Evolutionary conservation across 2,888 invertebrate genomes (phyloP), one percentile per base, ranked within the genome.

Genomic region (Drosophila paramelanica): DNA sequence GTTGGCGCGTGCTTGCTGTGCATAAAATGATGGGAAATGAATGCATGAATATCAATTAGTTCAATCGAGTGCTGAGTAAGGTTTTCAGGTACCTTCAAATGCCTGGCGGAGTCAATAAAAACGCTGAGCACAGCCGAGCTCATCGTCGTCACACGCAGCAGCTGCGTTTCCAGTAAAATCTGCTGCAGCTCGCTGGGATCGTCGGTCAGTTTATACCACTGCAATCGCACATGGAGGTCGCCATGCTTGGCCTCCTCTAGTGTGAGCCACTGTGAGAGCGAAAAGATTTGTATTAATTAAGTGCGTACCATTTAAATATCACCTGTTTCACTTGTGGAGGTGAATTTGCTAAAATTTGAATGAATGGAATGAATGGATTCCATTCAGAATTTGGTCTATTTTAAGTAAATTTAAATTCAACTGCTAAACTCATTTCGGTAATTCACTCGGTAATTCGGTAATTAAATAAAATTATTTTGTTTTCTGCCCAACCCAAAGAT

Each of bases 211-310:
- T 95, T 94, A 79, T 98, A 94, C 99, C 99, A 99, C 6, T 96
- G 95, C 55, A 98, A 93, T 53, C 97, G 95, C 56, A 99, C 92
- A 90, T 98, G 98, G 0, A 99, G 94, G 93, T 98, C 96, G 6
- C 99, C 99, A 90, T 98, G 97, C 92, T 98, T 98, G 8, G 98
- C 98, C 92, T 98, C 96, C 92, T 99, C 98, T 79, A 99, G 93
- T 0, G 97, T 97, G 77, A 98, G 94, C 98, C 99, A 99, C 98
- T 98, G 92, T 41, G 7, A 5, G 53, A n/a, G 8, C 23, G 0
- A 10, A 3, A 1, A 7, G 1, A 39, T 5, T 11, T 20, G 13
- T 4, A 36, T 33, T 3, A 33, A n/a, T n/a, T 11, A 33, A 13
- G 4, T 3, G 10, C 11, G 4, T 13, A 7, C 6, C 13, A 36